These are phyloP conservation scores for Trisateles emortualis DNA, from an alignment of 2,888 invertebrate genomes.

Conservation along the genomic window DNA sequence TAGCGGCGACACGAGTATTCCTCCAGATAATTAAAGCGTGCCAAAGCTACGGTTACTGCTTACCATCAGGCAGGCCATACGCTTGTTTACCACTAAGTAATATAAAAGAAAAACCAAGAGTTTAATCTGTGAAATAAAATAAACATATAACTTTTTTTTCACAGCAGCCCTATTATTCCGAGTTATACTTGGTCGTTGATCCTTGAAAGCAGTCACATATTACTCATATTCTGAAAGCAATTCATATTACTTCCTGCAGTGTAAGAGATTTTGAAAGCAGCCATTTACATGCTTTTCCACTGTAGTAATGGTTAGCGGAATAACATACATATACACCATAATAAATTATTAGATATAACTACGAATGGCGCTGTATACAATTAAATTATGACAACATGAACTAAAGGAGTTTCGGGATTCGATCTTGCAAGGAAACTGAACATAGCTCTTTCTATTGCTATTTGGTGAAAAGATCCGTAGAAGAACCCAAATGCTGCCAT, in stretches of 20 bases:
- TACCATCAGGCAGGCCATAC: too few relatives aligned
- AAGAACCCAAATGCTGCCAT: too few relatives aligned
- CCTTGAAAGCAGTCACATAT: constrained; percentile 37
- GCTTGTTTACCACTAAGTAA: too few relatives aligned
- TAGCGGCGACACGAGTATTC: too few relatives aligned
- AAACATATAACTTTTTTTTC: neutral
- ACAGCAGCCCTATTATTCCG: neutral
- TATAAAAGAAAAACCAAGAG: too few relatives aligned
- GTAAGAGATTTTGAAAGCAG: constrained; percentile 22
- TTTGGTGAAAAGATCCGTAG: too few relatives aligned
- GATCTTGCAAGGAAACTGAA: too few relatives aligned
- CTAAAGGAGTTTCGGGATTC: neutral
- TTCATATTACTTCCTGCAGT: constrained; percentile 34
- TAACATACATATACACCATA: neutral
- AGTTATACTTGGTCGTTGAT: constrained; percentile 10
- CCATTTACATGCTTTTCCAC: constrained; percentile 20
- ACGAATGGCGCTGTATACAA: neutral
- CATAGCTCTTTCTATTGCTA: too few relatives aligned
- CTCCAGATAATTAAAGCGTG: too few relatives aligned
- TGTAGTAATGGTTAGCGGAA: constrained; percentile 8
- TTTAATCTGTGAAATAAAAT: too few relatives aligned
- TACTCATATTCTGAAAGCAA: constrained; percentile 40
- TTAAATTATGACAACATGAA: neutral
- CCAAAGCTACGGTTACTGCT: too few relatives aligned
- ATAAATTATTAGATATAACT: neutral